A percentile compares a stretch with the other conserved stretches of the same genome.
phyloP scores from a whole-genome alignment of 2,888 invertebrate genomes.

The Lochmaea capreae region DNA sequence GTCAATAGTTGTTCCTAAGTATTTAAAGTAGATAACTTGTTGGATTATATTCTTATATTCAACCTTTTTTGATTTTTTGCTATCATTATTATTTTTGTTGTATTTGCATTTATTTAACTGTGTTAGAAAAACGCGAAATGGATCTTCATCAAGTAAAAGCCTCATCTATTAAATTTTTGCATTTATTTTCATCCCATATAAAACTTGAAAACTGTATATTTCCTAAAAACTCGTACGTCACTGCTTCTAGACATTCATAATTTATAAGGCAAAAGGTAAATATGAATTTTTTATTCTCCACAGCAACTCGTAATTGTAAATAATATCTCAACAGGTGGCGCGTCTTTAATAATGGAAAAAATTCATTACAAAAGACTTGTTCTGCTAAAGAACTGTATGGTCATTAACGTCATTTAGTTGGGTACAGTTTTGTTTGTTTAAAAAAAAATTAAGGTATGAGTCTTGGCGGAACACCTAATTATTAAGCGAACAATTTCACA shows the following conservation, averaged over 20 bases:
- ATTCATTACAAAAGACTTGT: constrained; percentile 1
- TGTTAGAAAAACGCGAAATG: too few relatives aligned
- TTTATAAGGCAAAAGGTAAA: neutral
- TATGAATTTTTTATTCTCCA: neutral
- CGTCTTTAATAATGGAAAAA: neutral
- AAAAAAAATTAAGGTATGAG: neutral
- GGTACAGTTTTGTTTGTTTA: constrained; percentile 4
- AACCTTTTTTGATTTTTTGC: too few relatives aligned
- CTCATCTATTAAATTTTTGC: too few relatives aligned
- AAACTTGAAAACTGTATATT: too few relatives aligned
- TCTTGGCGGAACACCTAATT: constrained; percentile 12
- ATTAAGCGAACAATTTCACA: constrained; percentile 2
- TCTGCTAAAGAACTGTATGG: neutral
- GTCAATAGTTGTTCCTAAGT: too few relatives aligned
- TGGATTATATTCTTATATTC: too few relatives aligned
- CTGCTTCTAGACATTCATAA: neutral
- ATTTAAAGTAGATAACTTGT: too few relatives aligned
- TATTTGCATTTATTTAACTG: too few relatives aligned
- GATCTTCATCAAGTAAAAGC: too few relatives aligned
- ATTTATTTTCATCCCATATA: too few relatives aligned
- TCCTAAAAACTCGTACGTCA: neutral
- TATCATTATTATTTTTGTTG: too few relatives aligned
- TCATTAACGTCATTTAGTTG: constrained; percentile 2
- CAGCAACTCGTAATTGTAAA: neutral
- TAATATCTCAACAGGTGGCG: neutral